These are phyloP conservation scores for Ciconia nigra DNA, from an alignment of 2,797 vertebrate genomes.

Conservation along the genomic window DNA sequence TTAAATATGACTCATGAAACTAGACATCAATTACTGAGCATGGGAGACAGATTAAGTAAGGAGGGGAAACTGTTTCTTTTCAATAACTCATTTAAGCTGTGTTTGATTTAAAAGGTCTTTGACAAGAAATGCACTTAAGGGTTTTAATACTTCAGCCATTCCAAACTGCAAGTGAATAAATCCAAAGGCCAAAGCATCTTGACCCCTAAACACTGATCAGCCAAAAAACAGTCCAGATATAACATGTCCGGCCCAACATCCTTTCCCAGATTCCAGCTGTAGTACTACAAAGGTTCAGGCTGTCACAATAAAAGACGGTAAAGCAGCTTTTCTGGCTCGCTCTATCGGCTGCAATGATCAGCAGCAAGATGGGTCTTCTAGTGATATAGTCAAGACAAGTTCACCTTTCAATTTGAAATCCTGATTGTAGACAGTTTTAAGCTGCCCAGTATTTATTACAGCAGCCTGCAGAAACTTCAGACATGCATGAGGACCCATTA, in stretches of 20 bases:
- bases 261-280: slow-evolving; percentile 12
- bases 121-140: slow-evolving; percentile 37
- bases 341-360: neutral
- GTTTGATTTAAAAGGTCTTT: slow-evolving; percentile 25
- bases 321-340: neutral
- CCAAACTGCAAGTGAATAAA: slow-evolving; percentile 8
- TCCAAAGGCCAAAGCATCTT: slow-evolving; percentile 15
- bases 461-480: neutral
- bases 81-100: slow-evolving; percentile 23
- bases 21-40: slow-evolving; percentile 48
- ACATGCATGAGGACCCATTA: neutral
- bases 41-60: slow-evolving; percentile 26
- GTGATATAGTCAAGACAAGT: neutral
- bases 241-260: neutral
- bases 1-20: slow-evolving; percentile 38
- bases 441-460: neutral
- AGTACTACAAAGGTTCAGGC: neutral
- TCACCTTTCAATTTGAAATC: neutral
- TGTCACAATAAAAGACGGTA: neutral
- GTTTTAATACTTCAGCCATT: slow-evolving; percentile 16
- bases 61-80: slow-evolving; percentile 57
- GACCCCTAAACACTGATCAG: neutral
- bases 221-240: neutral
- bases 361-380: neutral
- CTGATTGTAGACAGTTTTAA: neutral